A percentile compares a stretch with the other conserved stretches of the same genome.
These are phyloP conservation scores for Eremophila alpestris DNA, from an alignment of 2,797 vertebrate species.

Conservation along the genomic window DNA sequence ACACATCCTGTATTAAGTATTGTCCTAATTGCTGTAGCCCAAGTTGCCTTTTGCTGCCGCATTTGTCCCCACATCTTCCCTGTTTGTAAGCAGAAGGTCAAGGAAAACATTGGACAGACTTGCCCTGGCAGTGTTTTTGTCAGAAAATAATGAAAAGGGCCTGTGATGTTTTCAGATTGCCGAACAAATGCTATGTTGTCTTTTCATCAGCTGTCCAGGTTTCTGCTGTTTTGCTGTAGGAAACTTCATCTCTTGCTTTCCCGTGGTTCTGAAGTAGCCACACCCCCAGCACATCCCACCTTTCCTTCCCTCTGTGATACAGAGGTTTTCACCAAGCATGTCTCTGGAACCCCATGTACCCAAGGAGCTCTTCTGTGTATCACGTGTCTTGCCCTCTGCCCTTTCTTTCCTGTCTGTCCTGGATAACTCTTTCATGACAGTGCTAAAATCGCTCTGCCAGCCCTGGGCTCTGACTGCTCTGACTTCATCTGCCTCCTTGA, in stretches of 20 bases:
- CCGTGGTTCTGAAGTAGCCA: neutral
- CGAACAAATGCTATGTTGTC: neutral
- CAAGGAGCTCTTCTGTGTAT: neutral
- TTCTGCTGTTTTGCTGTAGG: neutral
- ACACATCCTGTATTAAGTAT: neutral
- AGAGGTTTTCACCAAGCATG: neutral
- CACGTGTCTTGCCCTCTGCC: accelerated
- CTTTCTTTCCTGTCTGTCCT: neutral
- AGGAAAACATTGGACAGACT: neutral
- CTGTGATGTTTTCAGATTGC: neutral
- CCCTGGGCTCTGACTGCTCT: neutral
- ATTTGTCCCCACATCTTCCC: neutral
- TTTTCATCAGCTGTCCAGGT: neutral
- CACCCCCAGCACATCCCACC: neutral
- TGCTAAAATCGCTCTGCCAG: neutral
- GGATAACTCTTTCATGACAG: neutral
- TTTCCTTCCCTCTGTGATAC: neutral
- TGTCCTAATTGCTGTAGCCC: neutral
- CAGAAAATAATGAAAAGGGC: neutral
- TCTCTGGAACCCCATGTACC: neutral
- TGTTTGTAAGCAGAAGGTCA: neutral
- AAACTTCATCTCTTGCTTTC: neutral
- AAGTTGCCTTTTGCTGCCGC: neutral
- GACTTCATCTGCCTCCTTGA: neutral
- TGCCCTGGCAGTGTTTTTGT: neutral